Conservation (phyloP, 1,140 invertebrate species). For the Zaprionus ghesquierei region DNA sequence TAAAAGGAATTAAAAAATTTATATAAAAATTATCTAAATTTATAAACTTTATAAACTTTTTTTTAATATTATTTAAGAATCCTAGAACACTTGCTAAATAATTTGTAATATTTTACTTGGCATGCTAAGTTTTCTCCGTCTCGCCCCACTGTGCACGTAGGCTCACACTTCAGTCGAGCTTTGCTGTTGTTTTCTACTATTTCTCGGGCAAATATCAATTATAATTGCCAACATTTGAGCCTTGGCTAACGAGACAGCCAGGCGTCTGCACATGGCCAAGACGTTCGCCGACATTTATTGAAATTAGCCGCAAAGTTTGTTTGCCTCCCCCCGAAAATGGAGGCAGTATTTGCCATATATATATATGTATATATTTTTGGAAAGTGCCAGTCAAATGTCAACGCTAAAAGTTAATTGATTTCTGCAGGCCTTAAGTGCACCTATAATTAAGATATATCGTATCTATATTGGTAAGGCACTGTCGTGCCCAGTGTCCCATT, state of each 20-base stretch:
- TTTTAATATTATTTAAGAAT: too few relatives aligned
- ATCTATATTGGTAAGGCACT: not conserved
- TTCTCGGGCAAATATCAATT: constrained; percentile 58
- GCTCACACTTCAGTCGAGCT: not conserved
- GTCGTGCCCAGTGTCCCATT: too few relatives aligned
- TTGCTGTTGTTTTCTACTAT: not conserved
- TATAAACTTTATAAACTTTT: too few relatives aligned
- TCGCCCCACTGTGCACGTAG: not conserved
- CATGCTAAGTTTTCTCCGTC: not conserved
- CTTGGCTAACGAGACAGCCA: not conserved
- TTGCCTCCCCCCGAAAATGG: not conserved
- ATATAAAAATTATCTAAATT: too few relatives aligned
- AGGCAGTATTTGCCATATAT: not conserved
- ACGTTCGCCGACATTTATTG: constrained; percentile 8
- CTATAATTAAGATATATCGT: not conserved
- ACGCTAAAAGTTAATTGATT: not conserved
- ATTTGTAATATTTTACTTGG: too few relatives aligned
- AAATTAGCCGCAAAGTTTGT: constrained; percentile 7
- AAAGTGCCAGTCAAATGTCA: not conserved
- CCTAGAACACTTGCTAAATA: too few relatives aligned
- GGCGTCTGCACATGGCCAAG: constrained; percentile 25
- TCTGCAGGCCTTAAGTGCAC: not conserved
- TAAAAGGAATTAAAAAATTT: too few relatives aligned
- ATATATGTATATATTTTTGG: not conserved
- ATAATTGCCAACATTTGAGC: constrained; percentile 58